phyloP scores from a whole-genome alignment of 2,113 vertebrate genomes.

The Halcyon senegalensis region DNA sequence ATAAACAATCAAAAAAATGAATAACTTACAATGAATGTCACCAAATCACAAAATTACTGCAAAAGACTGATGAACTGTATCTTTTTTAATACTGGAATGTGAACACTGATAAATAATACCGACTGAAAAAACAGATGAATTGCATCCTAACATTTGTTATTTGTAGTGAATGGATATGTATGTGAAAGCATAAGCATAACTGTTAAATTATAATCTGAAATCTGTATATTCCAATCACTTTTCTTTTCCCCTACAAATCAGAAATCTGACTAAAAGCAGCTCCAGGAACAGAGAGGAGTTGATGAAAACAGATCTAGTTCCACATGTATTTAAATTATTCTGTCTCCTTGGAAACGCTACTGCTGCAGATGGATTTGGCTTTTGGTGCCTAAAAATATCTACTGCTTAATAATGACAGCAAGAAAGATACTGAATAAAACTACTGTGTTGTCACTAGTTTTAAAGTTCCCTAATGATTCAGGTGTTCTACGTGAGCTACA shows the following conservation, averaged over 20 bases:
- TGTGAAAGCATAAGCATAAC: background rate
- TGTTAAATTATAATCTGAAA: background rate
- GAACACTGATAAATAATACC: background rate
- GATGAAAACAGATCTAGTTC: slow-evolving; percentile 80
- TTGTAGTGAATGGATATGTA: background rate
- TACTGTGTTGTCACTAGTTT: slow-evolving; percentile 61
- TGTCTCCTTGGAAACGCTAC: slow-evolving; percentile 81
- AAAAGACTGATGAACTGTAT: background rate
- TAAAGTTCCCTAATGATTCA: slow-evolving; percentile 71
- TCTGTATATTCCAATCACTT: background rate
- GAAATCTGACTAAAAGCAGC: slow-evolving; percentile 66
- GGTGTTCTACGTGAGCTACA: slow-evolving; percentile 59
- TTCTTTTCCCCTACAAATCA: background rate
- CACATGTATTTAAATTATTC: slow-evolving; percentile 84
- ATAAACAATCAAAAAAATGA: background rate
- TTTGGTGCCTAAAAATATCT: slow-evolving; percentile 81
- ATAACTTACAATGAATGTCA: background rate
- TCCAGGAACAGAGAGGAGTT: slow-evolving; percentile 70
- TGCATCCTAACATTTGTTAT: background rate
- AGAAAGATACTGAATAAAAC: slow-evolving; percentile 72
- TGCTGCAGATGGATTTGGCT: slow-evolving; percentile 80
- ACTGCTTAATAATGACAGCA: slow-evolving; percentile 72
- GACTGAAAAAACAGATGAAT: background rate
- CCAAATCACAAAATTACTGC: background rate
- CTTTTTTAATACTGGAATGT: background rate